Base-by-base conservation (phyloP, 2,113 vertebrate genomes). In the Dasyprocta punctata region DNA sequence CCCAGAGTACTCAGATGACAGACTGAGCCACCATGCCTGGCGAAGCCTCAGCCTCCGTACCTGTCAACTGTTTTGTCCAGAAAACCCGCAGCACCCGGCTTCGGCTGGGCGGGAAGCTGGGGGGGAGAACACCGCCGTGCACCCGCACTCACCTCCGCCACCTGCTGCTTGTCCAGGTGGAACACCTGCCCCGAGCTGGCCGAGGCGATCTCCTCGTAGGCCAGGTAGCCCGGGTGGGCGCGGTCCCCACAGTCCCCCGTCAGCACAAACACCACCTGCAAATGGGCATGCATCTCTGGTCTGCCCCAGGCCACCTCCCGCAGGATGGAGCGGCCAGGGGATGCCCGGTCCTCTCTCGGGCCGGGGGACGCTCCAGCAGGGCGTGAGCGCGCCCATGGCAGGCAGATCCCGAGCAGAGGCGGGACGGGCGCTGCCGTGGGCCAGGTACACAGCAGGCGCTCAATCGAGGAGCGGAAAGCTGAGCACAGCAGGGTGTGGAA, bases 211-310 rank as follows among this genome's bases (percentile, higher is more conserved):
- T 99, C 99, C 98, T 99, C 99, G 0, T 99, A 99, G 3, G 98
- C 99, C 30, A 98, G 99, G 98, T 99, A 99, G 81, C 99, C 99
- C 0, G 99, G 99, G 95, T 99, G 99, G 81, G 99, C 99, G 80
- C 99, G 99, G 98, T 99, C 99, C 5, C 99, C 99, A 3, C 99
- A 99, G 98, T 99, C 99, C 30, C 99, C 99, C 0, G 99, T 99
- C 98, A 99, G 97, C 98, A 99, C 99, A 0, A 99, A 99, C 95
- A 99, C 99, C 97, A 99, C 99, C 99, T 99, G 98, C 71, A 97
- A 78, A 56, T 13, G 17, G 22, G 0, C 0, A 3, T 0, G 49
- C 0, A 24, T 16, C 94, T 80, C 19, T 0, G 0, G 4, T 49
- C 4, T 9, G 30, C 49, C 73, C 75, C 5, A 13, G 12, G 30